phyloP scores from a whole-genome alignment of 1,140 invertebrate species.

The Caenorhabditis latens region DNA sequence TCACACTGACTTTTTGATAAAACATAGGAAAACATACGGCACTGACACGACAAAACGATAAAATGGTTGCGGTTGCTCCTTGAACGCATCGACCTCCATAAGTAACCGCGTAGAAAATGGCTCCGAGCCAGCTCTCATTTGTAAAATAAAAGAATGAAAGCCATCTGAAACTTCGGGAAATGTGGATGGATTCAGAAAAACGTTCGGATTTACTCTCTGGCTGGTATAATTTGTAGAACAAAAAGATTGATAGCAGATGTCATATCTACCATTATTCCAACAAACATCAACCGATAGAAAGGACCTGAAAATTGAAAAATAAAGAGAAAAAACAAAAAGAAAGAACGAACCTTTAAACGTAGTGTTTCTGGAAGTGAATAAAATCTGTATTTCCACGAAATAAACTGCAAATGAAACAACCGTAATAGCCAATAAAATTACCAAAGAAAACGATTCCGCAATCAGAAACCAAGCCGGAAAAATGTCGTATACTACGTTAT shows the following conservation, averaged over 20 bases:
- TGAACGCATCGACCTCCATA: conserved; percentile 36
- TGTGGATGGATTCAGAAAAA: neutral
- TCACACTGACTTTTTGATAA: conserved; percentile 24
- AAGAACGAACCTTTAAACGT: conserved; percentile 10
- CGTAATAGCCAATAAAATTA: neutral
- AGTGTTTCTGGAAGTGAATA: neutral
- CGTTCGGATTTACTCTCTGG: neutral
- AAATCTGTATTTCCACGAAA: conserved; percentile 14
- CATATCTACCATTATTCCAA: conserved; percentile 31
- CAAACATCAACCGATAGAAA: conserved; percentile 31
- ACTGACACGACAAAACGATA: conserved; percentile 25
- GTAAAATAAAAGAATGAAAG: conserved; percentile 15
- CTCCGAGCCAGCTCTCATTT: conserved; percentile 11
- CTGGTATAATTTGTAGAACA: conserved; percentile 18
- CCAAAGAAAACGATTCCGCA: neutral
- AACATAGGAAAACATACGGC: conserved; percentile 32
- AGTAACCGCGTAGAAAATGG: conserved; percentile 21
- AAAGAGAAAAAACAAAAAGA: too few species aligned
- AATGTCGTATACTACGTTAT: conserved; percentile 12
- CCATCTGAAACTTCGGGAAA: neutral
- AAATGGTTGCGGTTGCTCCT: conserved; percentile 3
- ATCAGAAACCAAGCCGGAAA: conserved; percentile 34
- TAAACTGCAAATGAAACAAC: conserved; percentile 3
- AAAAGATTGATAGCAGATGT: conserved; percentile 24
- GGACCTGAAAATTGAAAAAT: neutral